These are phyloP conservation scores for Zingel zingel DNA, from an alignment of 2,113 vertebrate genomes.

Conservation along the genomic window DNA sequence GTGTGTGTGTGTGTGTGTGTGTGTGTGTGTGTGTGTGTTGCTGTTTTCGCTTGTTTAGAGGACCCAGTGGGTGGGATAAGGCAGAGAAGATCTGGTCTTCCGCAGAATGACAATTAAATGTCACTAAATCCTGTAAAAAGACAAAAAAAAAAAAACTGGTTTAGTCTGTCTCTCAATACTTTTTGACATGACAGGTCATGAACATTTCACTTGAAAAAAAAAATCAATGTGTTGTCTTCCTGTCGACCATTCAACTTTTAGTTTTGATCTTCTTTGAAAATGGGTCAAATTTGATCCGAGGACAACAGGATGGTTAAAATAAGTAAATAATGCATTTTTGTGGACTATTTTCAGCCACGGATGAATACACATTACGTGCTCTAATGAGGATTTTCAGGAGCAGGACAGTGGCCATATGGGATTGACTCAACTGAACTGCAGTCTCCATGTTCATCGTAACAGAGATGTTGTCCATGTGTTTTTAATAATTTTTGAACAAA, in stretches of 20 bases:
- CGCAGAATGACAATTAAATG: not conserved
- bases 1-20: not conserved
- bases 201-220: no score
- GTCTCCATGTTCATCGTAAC: no score
- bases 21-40: not conserved
- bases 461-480: no score
- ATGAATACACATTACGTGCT: not conserved
- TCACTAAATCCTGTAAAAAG: not conserved
- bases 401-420: no score
- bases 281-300: no score
- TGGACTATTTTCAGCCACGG: not conserved
- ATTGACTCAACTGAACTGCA: no score
- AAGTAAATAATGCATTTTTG: not conserved
- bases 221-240: no score
- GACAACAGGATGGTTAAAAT: not conserved
- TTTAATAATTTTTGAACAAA: no score
- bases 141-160: not conserved
- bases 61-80: not conserved
- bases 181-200: not conserved
- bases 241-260: no score
- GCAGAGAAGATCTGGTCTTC: not conserved
- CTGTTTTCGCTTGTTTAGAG: conserved; percentile 21
- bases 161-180: not conserved
- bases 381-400: no score
- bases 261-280: no score